Conservation (phyloP, 2,888 invertebrate genomes). For the Blastobasis adustella region DNA sequence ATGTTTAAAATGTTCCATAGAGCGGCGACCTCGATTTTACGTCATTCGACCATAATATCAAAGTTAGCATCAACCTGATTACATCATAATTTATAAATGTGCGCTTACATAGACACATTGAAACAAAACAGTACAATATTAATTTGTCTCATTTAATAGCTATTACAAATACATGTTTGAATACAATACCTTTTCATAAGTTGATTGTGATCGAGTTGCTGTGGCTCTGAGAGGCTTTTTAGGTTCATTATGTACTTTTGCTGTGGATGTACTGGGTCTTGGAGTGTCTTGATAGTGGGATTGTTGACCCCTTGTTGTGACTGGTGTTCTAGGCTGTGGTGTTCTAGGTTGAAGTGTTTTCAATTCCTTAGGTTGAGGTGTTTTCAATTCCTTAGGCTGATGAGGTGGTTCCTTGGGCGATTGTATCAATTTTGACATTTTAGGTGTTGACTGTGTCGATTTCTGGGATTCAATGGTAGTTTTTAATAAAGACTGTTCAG, state of each 20-base stretch:
- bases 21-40: neutral
- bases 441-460: constrained; percentile 11
- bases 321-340: constrained; percentile 31
- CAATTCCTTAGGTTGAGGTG: constrained; percentile 13
- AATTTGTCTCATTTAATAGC: neutral
- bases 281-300: constrained; percentile 36
- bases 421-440: constrained; percentile 18
- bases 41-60: constrained; percentile 11
- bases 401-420: constrained; percentile 23
- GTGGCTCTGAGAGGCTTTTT: constrained; percentile 39
- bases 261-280: constrained; percentile 42
- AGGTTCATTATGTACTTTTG: constrained; percentile 34
- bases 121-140: neutral
- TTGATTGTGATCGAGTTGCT: constrained; percentile 35
- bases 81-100: neutral
- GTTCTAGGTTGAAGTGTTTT: neutral
- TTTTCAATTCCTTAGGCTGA: constrained; percentile 13
- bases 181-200: constrained; percentile 44
- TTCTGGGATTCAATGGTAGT: constrained; percentile 28
- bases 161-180: neutral
- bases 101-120: neutral
- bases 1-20: constrained; percentile 14
- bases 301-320: constrained; percentile 14
- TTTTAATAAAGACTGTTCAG: constrained; percentile 27
- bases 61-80: constrained; percentile 1